A percentile compares a stretch with the other conserved stretches of the same genome.
Conservation (phyloP, 2,113 vertebrate species). For the Bos indicus region DNA sequence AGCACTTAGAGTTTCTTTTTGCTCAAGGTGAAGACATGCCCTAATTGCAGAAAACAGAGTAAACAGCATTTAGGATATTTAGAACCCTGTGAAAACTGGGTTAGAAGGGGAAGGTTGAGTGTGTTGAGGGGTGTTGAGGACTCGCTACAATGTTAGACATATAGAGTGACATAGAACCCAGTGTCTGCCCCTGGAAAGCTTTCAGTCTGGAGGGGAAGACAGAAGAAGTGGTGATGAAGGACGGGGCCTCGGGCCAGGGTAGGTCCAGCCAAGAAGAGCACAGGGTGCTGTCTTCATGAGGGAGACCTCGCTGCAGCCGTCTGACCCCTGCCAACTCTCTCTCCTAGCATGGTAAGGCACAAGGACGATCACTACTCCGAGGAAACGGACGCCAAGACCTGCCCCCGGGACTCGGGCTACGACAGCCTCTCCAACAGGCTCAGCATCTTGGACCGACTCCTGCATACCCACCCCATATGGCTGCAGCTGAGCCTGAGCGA, state of each 20-base stretch:
- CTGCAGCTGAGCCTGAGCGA: constrained; percentile 89
- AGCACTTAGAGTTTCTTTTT: background rate
- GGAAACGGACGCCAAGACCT: constrained; percentile 75
- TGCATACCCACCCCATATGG: constrained; percentile 92
- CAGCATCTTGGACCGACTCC: constrained; percentile 92
- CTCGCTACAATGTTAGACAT: background rate
- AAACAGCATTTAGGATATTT: background rate
- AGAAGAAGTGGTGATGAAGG: background rate
- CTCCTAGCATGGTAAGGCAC: constrained; percentile 85
- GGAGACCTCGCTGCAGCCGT: background rate
- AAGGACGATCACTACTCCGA: constrained; percentile 83
- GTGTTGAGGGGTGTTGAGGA: background rate
- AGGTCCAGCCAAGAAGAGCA: background rate
- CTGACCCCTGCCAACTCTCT: background rate
- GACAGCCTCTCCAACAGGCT: constrained; percentile 89
- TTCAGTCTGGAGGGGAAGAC: background rate
- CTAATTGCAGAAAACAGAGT: background rate
- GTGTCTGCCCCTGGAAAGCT: background rate
- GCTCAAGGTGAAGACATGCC: background rate
- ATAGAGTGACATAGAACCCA: background rate
- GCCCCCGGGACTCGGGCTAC: constrained; percentile 89
- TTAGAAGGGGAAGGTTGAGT: background rate
- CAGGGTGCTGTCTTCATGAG: background rate
- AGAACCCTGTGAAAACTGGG: background rate
- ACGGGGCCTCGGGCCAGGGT: accelerated